phyloP scores from a whole-genome alignment of 2,113 vertebrate species.

The Chlorodrepanis virens region DNA sequence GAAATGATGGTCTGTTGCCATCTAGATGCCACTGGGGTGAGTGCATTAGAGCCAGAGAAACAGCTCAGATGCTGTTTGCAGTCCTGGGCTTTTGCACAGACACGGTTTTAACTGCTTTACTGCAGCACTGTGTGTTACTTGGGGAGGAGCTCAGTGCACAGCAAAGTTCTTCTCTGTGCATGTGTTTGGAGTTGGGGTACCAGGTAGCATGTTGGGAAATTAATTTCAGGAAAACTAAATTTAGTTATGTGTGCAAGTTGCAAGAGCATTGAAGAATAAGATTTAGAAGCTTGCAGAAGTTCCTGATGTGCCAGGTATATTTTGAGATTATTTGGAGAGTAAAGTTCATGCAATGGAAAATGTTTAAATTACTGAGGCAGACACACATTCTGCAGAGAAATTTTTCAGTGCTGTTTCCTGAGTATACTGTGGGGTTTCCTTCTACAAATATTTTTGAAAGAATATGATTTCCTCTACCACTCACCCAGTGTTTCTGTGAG shows the following conservation, averaged over 20 bases:
- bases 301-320: neutral
- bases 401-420: neutral
- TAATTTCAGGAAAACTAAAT: neutral
- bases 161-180: neutral
- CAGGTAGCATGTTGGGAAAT: neutral
- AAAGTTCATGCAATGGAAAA: neutral
- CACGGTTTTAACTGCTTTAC: neutral
- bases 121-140: neutral
- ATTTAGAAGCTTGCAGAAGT: neutral
- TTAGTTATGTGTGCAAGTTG: neutral
- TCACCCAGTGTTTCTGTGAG: neutral
- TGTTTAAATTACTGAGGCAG: neutral
- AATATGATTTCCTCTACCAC: neutral
- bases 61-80: neutral
- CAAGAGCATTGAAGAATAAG: neutral
- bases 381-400: neutral
- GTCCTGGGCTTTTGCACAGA: neutral
- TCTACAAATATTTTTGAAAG: neutral
- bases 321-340: neutral
- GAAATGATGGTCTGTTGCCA: neutral
- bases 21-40: neutral
- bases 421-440: neutral
- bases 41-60: neutral
- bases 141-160: neutral
- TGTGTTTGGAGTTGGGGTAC: neutral